phyloP scores from a whole-genome alignment of 2,888 invertebrate species.

The Villa cingulata region DNA sequence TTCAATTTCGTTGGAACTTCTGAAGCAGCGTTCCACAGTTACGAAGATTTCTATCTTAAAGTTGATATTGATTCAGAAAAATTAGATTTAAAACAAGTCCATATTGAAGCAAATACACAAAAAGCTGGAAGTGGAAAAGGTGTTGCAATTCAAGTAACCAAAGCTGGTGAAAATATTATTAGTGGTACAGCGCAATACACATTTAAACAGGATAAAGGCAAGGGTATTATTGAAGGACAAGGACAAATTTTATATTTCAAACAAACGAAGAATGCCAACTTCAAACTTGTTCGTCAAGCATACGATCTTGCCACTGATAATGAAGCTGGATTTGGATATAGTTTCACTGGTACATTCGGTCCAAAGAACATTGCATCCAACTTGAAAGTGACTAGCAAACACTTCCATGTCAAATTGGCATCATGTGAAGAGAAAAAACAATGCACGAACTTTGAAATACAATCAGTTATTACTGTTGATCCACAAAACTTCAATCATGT shows the following conservation, averaged over 20 bases:
- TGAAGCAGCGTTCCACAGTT: slow-evolving; percentile 42
- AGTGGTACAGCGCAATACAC: slow-evolving; percentile 59
- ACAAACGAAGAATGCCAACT: slow-evolving; percentile 53
- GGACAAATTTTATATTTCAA: slow-evolving; percentile 58
- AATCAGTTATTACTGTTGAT: slow-evolving; percentile 22
- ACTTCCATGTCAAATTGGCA: slow-evolving; percentile 54
- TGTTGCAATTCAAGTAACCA: slow-evolving; percentile 48
- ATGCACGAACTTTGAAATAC: slow-evolving; percentile 54
- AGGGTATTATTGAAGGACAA: slow-evolving; percentile 59
- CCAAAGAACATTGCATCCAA: slow-evolving; percentile 56
- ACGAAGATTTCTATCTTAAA: slow-evolving; percentile 52
- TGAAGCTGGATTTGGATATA: slow-evolving; percentile 50
- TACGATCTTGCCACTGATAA: slow-evolving; percentile 44
- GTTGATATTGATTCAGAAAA: slow-evolving; percentile 48
- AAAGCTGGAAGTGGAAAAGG: slow-evolving; percentile 45
- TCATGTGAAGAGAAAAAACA: slow-evolving; percentile 69
- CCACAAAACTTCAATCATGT: slow-evolving; percentile 29
- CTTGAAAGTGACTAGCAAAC: slow-evolving; percentile 55
- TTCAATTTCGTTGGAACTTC: slow-evolving; percentile 41
- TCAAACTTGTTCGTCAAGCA: slow-evolving; percentile 54
- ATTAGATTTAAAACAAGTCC: slow-evolving; percentile 49
- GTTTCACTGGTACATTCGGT: slow-evolving; percentile 55
- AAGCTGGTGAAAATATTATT: slow-evolving; percentile 47
- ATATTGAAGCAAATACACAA: slow-evolving; percentile 48
- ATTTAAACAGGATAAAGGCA: slow-evolving; percentile 55